Base-by-base conservation (phyloP, 1,140 invertebrate species). In the Neuroterus valhalla region DNA sequence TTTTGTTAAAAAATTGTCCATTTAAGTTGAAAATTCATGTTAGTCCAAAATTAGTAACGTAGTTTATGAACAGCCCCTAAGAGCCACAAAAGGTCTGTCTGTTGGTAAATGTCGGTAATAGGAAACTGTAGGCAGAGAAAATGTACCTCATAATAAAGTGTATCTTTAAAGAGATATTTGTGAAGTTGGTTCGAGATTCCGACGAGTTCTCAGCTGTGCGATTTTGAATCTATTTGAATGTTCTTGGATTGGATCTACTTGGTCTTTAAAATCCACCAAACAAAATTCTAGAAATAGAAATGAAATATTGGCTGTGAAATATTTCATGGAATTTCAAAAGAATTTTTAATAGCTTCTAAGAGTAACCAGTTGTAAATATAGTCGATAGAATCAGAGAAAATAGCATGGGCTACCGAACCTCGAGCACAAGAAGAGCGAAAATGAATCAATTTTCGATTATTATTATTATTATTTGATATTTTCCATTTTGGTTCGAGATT, bases 321-420 rank as follows among this genome's bases (percentile, higher is more conserved):
- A 26, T 26, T 26, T 4, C 26, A 26, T 26, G 26, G 4, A 2
- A 26, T 26, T 26, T 2, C 4, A 2, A 4, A 2, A 26, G 26
- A 0, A 38, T 38, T 38, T 38, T 38, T 4, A 52, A 11, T 52
- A 23, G 23, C 12, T 52, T 55, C 26, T 23, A 14, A 62, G 15
- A 62, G 21, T 31, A 62, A 62, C 26, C 26, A 55, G n/a, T 38
- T 66, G 46, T 46, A 71, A 77, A 70, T 68, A 69, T 46, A 68
- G 55, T 74, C 52, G 74, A 43, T 66, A 70, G 62, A 45, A 66
- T 21, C 14, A 45, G 76, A 72, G 71, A 74, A 45, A 76, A 66
- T 50, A 67, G 45, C 23, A 44, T 17, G 8, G 17, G 46, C 46
- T 48, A n/a, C 46, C 15, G n/a, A n/a, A n/a, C 14, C 12, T 21